These are phyloP conservation scores for Drosophila mercatorum DNA, from an alignment of 2,888 invertebrate species.

Conservation along the genomic window DNA sequence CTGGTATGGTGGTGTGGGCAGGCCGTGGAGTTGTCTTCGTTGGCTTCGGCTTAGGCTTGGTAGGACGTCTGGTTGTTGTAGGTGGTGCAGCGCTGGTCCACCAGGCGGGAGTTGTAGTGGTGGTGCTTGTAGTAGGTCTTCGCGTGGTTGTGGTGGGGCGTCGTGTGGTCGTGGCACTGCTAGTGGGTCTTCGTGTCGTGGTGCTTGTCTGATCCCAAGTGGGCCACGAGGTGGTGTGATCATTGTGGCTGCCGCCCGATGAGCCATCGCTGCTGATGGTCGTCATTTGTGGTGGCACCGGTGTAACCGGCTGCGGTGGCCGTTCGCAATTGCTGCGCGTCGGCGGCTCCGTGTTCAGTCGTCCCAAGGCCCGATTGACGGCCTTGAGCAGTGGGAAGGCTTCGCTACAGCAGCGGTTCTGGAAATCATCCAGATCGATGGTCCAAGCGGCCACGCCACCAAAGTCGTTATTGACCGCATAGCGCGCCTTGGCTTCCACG, in stretches of 20 bases:
- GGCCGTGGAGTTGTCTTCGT: constrained; percentile 65
- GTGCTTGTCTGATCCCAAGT: constrained; percentile 68
- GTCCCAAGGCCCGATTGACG: constrained; percentile 91
- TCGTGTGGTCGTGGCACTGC: constrained; percentile 69
- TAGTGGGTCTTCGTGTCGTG: constrained; percentile 58
- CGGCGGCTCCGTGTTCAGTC: constrained; percentile 86
- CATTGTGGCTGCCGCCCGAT: constrained; percentile 51
- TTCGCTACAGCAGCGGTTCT: constrained; percentile 92
- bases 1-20: constrained; percentile 83
- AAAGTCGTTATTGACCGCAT: constrained; percentile 89
- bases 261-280: constrained; percentile 88
- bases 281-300: constrained; percentile 90
- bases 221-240: constrained; percentile 80
- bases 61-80: constrained; percentile 70
- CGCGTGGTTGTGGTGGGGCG: constrained; percentile 70
- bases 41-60: constrained; percentile 64
- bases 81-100: constrained; percentile 81
- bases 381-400: constrained; percentile 91
- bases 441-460: constrained; percentile 96
- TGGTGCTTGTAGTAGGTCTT: background rate
- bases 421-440: constrained; percentile 94
- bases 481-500: constrained; percentile 90
- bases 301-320: constrained; percentile 90
- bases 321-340: constrained; percentile 88
- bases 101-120: constrained; percentile 84